These are phyloP conservation scores for Drosophila takahashii DNA, from an alignment of 1,140 invertebrate species.

Conservation along the genomic window DNA sequence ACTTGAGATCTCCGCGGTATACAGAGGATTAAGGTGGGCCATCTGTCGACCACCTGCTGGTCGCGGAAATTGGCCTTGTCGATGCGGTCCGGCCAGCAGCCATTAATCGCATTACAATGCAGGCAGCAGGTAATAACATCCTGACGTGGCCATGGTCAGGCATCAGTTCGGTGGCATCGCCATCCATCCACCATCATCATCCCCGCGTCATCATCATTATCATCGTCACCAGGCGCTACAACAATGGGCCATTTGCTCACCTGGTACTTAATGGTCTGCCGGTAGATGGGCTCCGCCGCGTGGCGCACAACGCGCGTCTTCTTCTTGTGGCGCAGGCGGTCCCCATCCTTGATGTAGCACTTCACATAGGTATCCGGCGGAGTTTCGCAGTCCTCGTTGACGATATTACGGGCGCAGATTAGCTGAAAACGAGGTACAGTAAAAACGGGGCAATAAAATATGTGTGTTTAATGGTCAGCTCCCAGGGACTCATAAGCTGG, in stretches of 20 bases:
- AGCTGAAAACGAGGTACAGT: constrained; percentile 56
- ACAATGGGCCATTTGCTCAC: constrained; percentile 76
- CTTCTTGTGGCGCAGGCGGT: constrained; percentile 94
- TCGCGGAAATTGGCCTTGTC: constrained; percentile 43
- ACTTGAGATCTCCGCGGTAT: background rate
- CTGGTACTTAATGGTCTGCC: constrained; percentile 94
- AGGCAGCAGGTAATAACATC: constrained; percentile 33
- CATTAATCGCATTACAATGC: constrained; percentile 72
- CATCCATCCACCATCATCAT: background rate
- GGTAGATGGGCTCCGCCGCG: constrained; percentile 92
- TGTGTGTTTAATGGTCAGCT: background rate
- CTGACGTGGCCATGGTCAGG: constrained; percentile 20
- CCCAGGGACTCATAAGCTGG: background rate
- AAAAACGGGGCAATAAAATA: constrained; percentile 17
- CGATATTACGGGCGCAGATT: constrained; percentile 85
- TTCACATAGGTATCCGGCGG: constrained; percentile 96
- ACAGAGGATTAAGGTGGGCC: constrained; percentile 30
- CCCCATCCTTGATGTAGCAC: constrained; percentile 95
- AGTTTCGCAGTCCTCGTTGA: constrained; percentile 85
- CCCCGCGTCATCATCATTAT: constrained; percentile 32
- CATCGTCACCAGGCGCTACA: constrained; percentile 26
- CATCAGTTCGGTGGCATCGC: background rate
- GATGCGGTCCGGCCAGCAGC: constrained; percentile 22
- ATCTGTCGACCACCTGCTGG: constrained; percentile 16
- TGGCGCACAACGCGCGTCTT: constrained; percentile 94